Evolutionary conservation across 2,888 invertebrate genomes (phyloP).

Genomic region (Lasioglossum lativentre): DNA sequence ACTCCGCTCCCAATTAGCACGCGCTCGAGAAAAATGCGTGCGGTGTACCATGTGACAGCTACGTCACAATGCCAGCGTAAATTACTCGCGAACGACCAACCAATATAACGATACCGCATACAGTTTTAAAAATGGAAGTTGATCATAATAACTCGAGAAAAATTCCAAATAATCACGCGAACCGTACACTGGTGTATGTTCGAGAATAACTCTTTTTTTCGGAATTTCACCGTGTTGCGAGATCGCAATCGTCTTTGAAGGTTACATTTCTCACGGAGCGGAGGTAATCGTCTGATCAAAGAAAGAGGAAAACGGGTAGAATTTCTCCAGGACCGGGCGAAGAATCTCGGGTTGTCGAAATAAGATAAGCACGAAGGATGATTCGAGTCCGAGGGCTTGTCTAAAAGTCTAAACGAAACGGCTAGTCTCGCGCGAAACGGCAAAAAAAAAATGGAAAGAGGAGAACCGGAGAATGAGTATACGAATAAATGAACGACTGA

Average conservation of each 20-base stretch:
- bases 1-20: conserved; percentile 18
- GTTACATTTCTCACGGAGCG: conserved; percentile 6
- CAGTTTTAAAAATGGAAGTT: neutral
- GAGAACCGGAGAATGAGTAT: conserved; percentile 23
- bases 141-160: neutral
- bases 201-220: neutral
- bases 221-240: neutral
- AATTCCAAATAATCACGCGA: neutral
- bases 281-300: neutral
- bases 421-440: neutral
- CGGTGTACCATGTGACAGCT: conserved; percentile 47
- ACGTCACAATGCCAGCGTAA: conserved; percentile 24
- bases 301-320: neutral
- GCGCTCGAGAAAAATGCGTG: conserved; percentile 19
- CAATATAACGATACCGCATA: neutral
- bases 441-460: neutral
- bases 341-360: neutral
- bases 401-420: no score
- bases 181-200: neutral
- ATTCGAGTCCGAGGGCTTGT: neutral
- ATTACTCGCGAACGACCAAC: neutral
- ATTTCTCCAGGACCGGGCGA: neutral
- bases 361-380: neutral
- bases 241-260: neutral
- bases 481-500: conserved; percentile 50